Evolutionary conservation across 2,888 invertebrate species (phyloP).

Genomic region (Drosophila demipolita): DNA sequence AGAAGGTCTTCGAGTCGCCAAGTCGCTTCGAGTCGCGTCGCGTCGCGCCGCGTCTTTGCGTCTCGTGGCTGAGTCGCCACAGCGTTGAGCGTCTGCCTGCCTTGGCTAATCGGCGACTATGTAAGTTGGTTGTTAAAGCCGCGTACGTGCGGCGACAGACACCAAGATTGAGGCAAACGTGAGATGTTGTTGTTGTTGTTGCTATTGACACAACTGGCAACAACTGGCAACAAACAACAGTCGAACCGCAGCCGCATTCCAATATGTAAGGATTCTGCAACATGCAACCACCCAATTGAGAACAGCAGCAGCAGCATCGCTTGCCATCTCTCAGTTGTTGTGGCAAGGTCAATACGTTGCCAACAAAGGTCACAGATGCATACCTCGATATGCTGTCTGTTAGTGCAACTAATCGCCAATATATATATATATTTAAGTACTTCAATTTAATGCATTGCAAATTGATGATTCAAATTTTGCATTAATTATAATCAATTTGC

Average conservation of each 20-base stretch:
- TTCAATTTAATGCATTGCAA: neutral
- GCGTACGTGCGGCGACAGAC: slow-evolving; percentile 79
- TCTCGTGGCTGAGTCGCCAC: slow-evolving; percentile 17
- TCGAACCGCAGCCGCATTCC: slow-evolving; percentile 74
- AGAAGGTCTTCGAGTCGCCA: slow-evolving; percentile 23
- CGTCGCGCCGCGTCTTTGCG: neutral
- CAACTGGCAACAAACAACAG: slow-evolving; percentile 36
- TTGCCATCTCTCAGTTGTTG: slow-evolving; percentile 15
- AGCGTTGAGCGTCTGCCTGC: slow-evolving; percentile 58
- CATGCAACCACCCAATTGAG: slow-evolving; percentile 58
- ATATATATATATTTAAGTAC: neutral
- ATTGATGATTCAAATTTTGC: neutral
- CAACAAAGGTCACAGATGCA: slow-evolving; percentile 54
- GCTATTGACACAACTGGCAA: slow-evolving; percentile 45
- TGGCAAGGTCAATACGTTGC: slow-evolving; percentile 52
- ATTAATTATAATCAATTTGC: neutral
- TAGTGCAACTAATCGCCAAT: slow-evolving; percentile 8
- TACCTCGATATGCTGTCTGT: neutral
- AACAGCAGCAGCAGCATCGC: slow-evolving; percentile 8
- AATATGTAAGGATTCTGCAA: slow-evolving; percentile 74
- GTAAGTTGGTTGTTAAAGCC: slow-evolving; percentile 77
- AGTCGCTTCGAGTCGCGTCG: neutral
- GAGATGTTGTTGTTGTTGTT: slow-evolving; percentile 24
- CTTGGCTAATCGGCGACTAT: slow-evolving; percentile 80
- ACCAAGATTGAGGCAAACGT: slow-evolving; percentile 44